Evolutionary conservation across 2,797 vertebrate species (phyloP).

Genomic region (Mionectes olivaceus): DNA sequence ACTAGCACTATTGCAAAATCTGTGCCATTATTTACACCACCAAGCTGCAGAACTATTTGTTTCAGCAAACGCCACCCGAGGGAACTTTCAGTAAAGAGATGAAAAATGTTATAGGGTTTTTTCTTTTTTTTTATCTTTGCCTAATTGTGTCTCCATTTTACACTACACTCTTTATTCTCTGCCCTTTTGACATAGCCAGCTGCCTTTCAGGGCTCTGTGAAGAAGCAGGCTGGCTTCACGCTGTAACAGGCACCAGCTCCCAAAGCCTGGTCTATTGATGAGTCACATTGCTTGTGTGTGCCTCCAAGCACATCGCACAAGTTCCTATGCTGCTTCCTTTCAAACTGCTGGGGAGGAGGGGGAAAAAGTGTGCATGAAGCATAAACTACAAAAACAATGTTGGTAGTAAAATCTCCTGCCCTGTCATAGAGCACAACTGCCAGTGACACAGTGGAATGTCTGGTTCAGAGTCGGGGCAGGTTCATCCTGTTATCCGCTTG

Average conservation of each 20-base stretch:
- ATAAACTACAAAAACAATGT: neutral
- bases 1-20: slow-evolving; percentile 6
- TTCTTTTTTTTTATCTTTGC: slow-evolving; percentile 64
- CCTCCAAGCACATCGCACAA: slow-evolving; percentile 30
- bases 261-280: slow-evolving; percentile 72
- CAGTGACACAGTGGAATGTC: slow-evolving; percentile 47
- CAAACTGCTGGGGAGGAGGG: neutral
- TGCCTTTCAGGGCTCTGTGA: slow-evolving; percentile 76
- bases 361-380: neutral
- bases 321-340: slow-evolving; percentile 35
- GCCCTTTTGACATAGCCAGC: slow-evolving; percentile 81
- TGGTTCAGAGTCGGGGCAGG: slow-evolving; percentile 46
- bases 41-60: slow-evolving; percentile 11
- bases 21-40: slow-evolving; percentile 13
- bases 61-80: slow-evolving; percentile 29
- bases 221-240: slow-evolving; percentile 78
- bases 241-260: slow-evolving; percentile 83
- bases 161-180: slow-evolving; percentile 82
- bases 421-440: neutral
- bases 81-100: slow-evolving; percentile 43
- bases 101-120: slow-evolving; percentile 57
- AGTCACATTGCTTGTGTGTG: slow-evolving; percentile 73
- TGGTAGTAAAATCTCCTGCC: neutral
- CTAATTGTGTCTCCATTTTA: slow-evolving; percentile 74
- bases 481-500: slow-evolving; percentile 65